Percentiles rank a stretch among this genome's conserved stretches.
These are phyloP conservation scores for Drosophila hamatofila DNA, from an alignment of 2,888 invertebrate genomes.

Conservation along the genomic window DNA sequence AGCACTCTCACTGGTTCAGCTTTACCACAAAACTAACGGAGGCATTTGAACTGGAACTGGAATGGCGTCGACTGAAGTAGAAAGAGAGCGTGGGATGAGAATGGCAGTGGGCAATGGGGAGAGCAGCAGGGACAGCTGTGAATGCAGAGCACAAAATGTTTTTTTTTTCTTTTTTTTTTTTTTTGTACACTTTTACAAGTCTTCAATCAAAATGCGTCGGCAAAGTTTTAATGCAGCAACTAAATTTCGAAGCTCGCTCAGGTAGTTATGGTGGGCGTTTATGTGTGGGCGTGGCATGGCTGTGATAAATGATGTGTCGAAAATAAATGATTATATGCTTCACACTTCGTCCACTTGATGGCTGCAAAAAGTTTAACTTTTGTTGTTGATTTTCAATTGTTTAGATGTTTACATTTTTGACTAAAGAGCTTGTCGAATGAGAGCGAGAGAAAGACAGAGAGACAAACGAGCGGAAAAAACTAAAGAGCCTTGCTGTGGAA, in stretches of 20 bases:
- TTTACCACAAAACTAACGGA: slow-evolving; percentile 8
- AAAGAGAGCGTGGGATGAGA: neutral
- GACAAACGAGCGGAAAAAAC: neutral
- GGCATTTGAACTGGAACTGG: slow-evolving; percentile 9
- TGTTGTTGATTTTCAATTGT: slow-evolving; percentile 7
- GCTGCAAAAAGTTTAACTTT: slow-evolving; percentile 15
- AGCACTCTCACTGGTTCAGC: neutral
- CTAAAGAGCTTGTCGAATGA: neutral
- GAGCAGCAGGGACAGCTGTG: neutral
- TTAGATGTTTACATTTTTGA: slow-evolving; percentile 26
- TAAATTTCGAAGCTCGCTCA: slow-evolving; percentile 10
- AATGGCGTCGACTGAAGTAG: neutral
- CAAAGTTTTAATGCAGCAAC: slow-evolving; percentile 70
- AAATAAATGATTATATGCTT: slow-evolving; percentile 78
- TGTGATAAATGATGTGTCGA: slow-evolving; percentile 79
- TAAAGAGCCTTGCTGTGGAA: neutral
- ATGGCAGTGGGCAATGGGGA: neutral
- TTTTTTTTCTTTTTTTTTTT: slow-evolving; percentile 28
- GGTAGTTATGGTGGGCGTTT: slow-evolving; percentile 2
- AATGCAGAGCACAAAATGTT: slow-evolving; percentile 14
- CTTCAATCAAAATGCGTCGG: slow-evolving; percentile 80
- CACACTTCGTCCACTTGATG: slow-evolving; percentile 38
- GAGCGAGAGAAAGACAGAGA: neutral
- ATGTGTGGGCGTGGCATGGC: slow-evolving; percentile 44
- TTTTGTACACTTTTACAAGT: slow-evolving; percentile 44